Evolutionary conservation across 1,140 invertebrate genomes (phyloP).

Genomic region (Dinothrombium tinctorium): DNA sequence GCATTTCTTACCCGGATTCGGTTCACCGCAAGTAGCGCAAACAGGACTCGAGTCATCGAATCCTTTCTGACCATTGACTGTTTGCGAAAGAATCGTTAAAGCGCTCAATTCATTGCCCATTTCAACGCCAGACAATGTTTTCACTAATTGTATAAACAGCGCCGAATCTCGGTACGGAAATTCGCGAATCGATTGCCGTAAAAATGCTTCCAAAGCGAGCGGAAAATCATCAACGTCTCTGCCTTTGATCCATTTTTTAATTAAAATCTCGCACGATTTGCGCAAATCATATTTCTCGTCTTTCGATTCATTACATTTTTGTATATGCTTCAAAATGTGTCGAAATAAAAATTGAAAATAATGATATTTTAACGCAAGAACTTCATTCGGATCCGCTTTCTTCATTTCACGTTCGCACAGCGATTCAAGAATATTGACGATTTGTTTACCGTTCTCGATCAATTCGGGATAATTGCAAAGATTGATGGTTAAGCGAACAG

Average conservation of each 20-base stretch:
- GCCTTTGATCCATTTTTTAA: constrained; percentile 36
- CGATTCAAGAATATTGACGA: constrained; percentile 53
- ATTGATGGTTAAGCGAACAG: constrained; percentile 16
- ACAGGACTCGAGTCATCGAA: constrained; percentile 37
- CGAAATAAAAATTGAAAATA: constrained; percentile 50
- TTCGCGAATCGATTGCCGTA: constrained; percentile 56
- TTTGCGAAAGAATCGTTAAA: constrained; percentile 45
- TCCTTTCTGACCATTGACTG: constrained; percentile 55
- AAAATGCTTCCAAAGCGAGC: constrained; percentile 51
- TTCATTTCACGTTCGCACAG: constrained; percentile 74
- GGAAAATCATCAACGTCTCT: constrained; percentile 44
- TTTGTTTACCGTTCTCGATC: constrained; percentile 43
- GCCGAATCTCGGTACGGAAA: constrained; percentile 66
- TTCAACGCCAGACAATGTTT: constrained; percentile 41
- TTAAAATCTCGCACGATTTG: constrained; percentile 15
- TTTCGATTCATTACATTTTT: constrained; percentile 1
- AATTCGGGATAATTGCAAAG: constrained; percentile 28
- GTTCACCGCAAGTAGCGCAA: constrained; percentile 69
- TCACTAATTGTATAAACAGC: constrained; percentile 53
- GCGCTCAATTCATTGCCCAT: constrained; percentile 28
- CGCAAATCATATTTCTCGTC: constrained; percentile 5
- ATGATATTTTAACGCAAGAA: constrained; percentile 74
- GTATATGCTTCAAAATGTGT: constrained; percentile 24
- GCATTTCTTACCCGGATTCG: constrained; percentile 70
- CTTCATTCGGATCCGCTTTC: constrained; percentile 57